These are phyloP conservation scores for Sprattus sprattus DNA, from an alignment of 2,113 vertebrate genomes.

Conservation along the genomic window DNA sequence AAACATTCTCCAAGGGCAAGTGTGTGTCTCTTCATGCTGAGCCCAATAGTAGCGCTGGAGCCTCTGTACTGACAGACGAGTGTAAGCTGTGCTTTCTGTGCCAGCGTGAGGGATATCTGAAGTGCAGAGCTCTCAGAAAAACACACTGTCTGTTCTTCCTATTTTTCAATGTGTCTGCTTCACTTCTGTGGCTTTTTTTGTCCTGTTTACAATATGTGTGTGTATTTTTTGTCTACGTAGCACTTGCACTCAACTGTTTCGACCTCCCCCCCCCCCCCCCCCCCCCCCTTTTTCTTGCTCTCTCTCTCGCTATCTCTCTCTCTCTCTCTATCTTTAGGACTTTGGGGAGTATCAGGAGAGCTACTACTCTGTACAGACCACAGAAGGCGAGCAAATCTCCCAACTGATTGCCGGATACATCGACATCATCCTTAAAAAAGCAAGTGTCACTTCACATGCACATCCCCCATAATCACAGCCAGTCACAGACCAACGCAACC, in stretches of 20 bases:
- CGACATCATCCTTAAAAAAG: slow-evolving; percentile 99
- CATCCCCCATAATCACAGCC: too few species aligned
- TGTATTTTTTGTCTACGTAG: slow-evolving; percentile 1
- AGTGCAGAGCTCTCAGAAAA: background rate
- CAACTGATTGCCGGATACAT: slow-evolving; percentile 98
- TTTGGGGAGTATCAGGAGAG: slow-evolving; percentile 99
- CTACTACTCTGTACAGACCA: slow-evolving; percentile 98
- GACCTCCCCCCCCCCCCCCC: background rate
- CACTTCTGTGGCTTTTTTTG: background rate
- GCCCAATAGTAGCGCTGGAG: background rate
- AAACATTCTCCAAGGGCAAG: background rate
- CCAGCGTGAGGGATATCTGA: background rate
- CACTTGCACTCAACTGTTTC: background rate
- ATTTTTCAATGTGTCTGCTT: background rate
- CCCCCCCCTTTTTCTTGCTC: background rate
- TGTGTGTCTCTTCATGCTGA: background rate
- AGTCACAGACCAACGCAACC: background rate
- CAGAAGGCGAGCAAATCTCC: slow-evolving; percentile 98
- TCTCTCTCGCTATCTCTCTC: background rate
- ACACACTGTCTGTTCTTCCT: background rate
- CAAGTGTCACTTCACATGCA: slow-evolving; percentile 51
- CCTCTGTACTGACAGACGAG: background rate
- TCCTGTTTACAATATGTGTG: background rate
- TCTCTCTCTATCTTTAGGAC: slow-evolving; percentile 71
- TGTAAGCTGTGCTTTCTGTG: background rate